phyloP scores from a whole-genome alignment of 1,140 invertebrate genomes.

The Conus ventricosus region DNA sequence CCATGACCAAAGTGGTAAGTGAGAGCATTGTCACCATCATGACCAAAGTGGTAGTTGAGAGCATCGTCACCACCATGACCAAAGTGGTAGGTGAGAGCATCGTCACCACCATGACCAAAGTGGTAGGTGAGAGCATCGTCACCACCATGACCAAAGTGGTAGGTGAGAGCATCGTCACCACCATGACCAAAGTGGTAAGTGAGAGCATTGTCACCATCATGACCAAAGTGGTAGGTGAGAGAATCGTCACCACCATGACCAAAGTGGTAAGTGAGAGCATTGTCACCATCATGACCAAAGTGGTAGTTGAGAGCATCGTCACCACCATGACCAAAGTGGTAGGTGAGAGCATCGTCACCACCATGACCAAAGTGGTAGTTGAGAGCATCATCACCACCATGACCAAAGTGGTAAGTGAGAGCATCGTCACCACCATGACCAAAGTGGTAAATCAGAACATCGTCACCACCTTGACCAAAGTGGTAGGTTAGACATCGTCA shows the following conservation, averaged over 20 bases:
- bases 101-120: not conserved
- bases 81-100: slow-evolving; percentile 72
- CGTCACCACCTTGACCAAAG: slow-evolving; percentile 72
- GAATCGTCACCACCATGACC: not conserved
- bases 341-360: slow-evolving; percentile 46
- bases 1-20: slow-evolving; percentile 75
- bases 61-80: slow-evolving; percentile 70
- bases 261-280: not conserved
- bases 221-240: slow-evolving; percentile 74
- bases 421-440: not conserved
- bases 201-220: slow-evolving; percentile 1
- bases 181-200: not conserved
- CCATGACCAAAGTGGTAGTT: not conserved
- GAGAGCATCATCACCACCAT: slow-evolving; percentile 7
- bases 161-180: slow-evolving; percentile 46
- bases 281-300: slow-evolving; percentile 64
- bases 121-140: slow-evolving; percentile 68
- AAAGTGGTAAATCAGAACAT: slow-evolving; percentile 72
- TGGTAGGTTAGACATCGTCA: slow-evolving; percentile 70
- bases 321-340: slow-evolving; percentile 71
- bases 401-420: too few species aligned
- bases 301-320: slow-evolving; percentile 66
- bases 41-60: slow-evolving; percentile 58
- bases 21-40: not conserved
- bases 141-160: slow-evolving; percentile 74